Base-by-base conservation (phyloP, 2,113 vertebrate species). In the Globicephala melas region DNA sequence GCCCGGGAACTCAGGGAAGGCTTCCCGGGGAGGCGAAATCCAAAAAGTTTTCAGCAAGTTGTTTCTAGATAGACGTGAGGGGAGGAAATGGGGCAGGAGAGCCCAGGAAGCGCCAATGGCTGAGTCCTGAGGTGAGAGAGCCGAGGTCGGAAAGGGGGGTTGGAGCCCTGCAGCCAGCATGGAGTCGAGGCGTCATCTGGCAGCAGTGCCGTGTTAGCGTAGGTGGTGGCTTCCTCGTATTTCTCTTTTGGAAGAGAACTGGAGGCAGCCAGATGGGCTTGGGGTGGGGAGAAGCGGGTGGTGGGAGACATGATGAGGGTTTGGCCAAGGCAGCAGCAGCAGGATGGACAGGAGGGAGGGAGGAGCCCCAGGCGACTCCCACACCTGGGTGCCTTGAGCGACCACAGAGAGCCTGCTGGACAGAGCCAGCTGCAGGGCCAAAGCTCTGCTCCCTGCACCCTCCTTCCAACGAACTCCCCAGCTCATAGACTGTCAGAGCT, bases 131-230 rank as follows among this genome's bases (percentile, higher is more conserved):
- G 5, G 84, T 83, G 76, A 65, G 65, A 81, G 6, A 71, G 60
- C 55, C 13, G 67, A 83, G 62, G 10, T 12, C 3, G 2, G 67
- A 36, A 55, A 50, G 36, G 84, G 23, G 58, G 6, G 17, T 41
- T n/a, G 74, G 74, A 38, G 36, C 26, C 41, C 65, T 70, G 15
- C 38, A 28, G 50, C 55, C n/a, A 11, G 18, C 0, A 1, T 63
- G 70, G 71, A 41, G 18, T 26, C 0, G 12, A 60, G 38, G 3
- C 0, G 0, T 21, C 11, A 4, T 67, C 60, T 6, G 3, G 67
- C 28, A 36, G 26, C 31, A 1, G 21, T 28, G 50, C 6, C 6
- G 36, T 23, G 21, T 21, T n/a, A 5, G 17, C 5, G 1, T 8
- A 3, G 3, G n/a, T 33, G 14, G 28, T 6, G 20, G 23, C 71